Percentiles rank a stretch among this genome's conserved stretches.
phyloP scores from a whole-genome alignment of 2,888 invertebrate species.

The Hanleya hanleyi region DNA sequence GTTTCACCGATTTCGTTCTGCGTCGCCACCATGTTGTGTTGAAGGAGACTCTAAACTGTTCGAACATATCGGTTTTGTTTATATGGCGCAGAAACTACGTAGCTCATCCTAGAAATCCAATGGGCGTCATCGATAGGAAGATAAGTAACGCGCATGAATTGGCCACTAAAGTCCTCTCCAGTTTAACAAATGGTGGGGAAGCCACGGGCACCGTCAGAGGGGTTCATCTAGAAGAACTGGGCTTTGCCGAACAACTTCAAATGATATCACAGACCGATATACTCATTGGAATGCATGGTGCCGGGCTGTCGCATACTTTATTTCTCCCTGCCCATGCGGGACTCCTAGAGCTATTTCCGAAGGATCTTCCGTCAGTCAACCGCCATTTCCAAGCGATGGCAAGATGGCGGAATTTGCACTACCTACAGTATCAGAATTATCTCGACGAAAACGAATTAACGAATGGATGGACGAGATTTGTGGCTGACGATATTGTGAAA shows the following conservation, averaged over 20 bases:
- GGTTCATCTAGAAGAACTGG: conserved; percentile 61
- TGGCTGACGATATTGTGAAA: conserved; percentile 31
- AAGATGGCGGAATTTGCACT: conserved; percentile 64
- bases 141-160: conserved; percentile 69
- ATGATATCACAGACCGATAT: conserved; percentile 63
- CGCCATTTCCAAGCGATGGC: conserved; percentile 65
- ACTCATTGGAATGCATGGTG: conserved; percentile 72
- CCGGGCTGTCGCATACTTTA: conserved; percentile 67
- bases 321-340: conserved; percentile 67
- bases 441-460: conserved; percentile 51
- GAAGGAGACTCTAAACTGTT: conserved; percentile 49
- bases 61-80: conserved; percentile 56
- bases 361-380: conserved; percentile 53
- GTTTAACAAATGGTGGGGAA: conserved; percentile 20
- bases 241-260: conserved; percentile 62
- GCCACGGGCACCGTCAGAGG: conserved; percentile 49
- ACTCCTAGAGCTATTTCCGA: conserved; percentile 66
- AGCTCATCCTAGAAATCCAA: conserved; percentile 70
- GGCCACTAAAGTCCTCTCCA: conserved; percentile 42
- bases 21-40: conserved; percentile 38
- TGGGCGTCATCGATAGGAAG: conserved; percentile 65
- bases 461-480: conserved; percentile 51
- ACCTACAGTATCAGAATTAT: conserved; percentile 65
- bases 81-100: conserved; percentile 71
- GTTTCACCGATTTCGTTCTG: conserved; percentile 66